Conservation (phyloP, 2,888 invertebrate species). For the Polydesmus complanatus region DNA sequence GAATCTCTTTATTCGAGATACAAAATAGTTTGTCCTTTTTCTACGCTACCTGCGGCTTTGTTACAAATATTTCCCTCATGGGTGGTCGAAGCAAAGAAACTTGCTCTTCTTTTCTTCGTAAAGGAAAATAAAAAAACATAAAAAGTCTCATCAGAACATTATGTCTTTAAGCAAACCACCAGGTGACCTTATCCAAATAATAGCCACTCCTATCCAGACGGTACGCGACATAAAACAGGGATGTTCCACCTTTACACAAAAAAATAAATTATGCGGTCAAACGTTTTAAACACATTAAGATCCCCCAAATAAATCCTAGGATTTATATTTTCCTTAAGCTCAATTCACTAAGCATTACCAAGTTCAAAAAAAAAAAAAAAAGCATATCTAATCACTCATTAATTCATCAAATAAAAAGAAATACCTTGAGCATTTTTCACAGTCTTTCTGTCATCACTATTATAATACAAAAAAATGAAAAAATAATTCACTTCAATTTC, state of each 20-base stretch:
- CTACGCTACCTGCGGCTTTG: neutral
- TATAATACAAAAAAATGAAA: neutral
- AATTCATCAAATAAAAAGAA: too few relatives aligned
- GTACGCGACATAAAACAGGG: neutral
- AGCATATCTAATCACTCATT: too few relatives aligned
- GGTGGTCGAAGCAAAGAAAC: neutral
- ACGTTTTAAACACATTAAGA: neutral
- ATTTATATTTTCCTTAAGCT: neutral
- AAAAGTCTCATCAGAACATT: neutral
- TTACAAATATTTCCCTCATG: neutral
- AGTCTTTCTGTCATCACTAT: neutral
- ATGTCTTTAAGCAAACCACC: neutral
- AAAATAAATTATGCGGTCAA: neutral
- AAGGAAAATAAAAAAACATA: too few relatives aligned
- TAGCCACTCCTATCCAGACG: neutral
- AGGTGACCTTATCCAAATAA: neutral
- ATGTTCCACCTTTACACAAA: neutral
- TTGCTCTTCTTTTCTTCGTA: neutral
- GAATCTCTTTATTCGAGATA: too few relatives aligned
- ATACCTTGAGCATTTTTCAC: neutral
- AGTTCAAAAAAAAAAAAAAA: too few relatives aligned
- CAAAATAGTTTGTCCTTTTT: too few relatives aligned
- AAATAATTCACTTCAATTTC: too few relatives aligned
- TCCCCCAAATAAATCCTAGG: neutral
- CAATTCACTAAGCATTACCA: neutral